Conservation (phyloP, 2,113 vertebrate species). For the Bubo scandiacus region DNA sequence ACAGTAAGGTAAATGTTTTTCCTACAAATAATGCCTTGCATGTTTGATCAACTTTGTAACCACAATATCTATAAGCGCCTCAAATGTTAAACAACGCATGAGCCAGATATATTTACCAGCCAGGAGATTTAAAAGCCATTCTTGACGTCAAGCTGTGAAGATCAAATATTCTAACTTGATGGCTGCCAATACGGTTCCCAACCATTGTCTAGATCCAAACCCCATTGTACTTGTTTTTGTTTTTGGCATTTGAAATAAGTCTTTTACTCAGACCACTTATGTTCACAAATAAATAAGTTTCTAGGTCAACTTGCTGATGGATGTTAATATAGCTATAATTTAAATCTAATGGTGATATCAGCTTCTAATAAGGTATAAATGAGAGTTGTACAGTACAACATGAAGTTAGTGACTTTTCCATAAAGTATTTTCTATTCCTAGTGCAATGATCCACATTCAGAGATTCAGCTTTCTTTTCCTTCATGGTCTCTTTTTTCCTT, state of each 20-base stretch:
- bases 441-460: not conserved
- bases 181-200: constrained; percentile 64
- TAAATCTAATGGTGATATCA: not conserved
- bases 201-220: constrained; percentile 70
- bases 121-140: constrained; percentile 71
- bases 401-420: not conserved
- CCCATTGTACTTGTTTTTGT: constrained; percentile 68
- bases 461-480: not conserved
- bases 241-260: constrained; percentile 60
- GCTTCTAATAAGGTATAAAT: not conserved
- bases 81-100: constrained; percentile 28
- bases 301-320: constrained; percentile 60
- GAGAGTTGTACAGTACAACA: not conserved
- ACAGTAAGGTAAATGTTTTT: constrained; percentile 57
- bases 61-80: constrained; percentile 59
- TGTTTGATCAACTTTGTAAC: constrained; percentile 53
- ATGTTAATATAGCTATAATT: not conserved
- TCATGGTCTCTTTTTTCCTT: not conserved
- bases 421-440: not conserved
- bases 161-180: constrained; percentile 69
- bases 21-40: constrained; percentile 42
- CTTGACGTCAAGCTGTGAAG: constrained; percentile 75
- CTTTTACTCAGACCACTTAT: constrained; percentile 57
- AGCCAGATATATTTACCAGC: constrained; percentile 67
- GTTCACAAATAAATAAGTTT: constrained; percentile 70